phyloP scores from a whole-genome alignment of 2,888 invertebrate species.

The Tenodera sinensis region DNA sequence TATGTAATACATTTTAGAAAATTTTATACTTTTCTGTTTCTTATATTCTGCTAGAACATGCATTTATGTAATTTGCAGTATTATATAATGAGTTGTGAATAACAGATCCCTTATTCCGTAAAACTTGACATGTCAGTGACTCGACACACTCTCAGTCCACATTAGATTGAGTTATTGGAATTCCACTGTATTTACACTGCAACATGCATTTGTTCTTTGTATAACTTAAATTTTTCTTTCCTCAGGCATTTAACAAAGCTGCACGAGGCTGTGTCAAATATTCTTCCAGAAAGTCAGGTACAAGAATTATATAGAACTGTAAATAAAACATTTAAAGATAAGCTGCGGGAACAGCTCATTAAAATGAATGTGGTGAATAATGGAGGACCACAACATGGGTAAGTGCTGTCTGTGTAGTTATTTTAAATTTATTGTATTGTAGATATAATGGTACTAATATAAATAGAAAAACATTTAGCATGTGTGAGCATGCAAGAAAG shows the following conservation, averaged over 20 bases:
- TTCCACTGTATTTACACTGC: constrained; percentile 42
- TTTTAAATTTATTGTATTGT: not conserved
- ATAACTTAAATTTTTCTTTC: not conserved
- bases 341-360: constrained; percentile 75
- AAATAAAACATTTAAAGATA: constrained; percentile 81
- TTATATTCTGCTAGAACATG: too few species aligned
- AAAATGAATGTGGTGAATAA: constrained; percentile 89
- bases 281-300: constrained; percentile 67
- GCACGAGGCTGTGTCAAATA: constrained; percentile 84
- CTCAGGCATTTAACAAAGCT: constrained; percentile 76
- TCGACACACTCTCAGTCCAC: too few species aligned
- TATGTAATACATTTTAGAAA: too few species aligned
- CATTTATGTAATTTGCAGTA: too few species aligned
- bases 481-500: not conserved
- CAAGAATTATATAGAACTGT: constrained; percentile 71
- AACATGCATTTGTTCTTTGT: not conserved
- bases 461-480: too few species aligned
- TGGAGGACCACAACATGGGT: constrained; percentile 95
- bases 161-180: too few species aligned
- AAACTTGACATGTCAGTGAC: too few species aligned
- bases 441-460: too few species aligned
- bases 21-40: too few species aligned
- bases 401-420: constrained; percentile 26
- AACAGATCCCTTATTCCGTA: too few species aligned
- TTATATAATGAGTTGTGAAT: too few species aligned